Evolutionary conservation across 2,888 invertebrate species (phyloP), one percentile per base, ranked within the genome.

Genomic region (Agrenia bidenticulata): DNA sequence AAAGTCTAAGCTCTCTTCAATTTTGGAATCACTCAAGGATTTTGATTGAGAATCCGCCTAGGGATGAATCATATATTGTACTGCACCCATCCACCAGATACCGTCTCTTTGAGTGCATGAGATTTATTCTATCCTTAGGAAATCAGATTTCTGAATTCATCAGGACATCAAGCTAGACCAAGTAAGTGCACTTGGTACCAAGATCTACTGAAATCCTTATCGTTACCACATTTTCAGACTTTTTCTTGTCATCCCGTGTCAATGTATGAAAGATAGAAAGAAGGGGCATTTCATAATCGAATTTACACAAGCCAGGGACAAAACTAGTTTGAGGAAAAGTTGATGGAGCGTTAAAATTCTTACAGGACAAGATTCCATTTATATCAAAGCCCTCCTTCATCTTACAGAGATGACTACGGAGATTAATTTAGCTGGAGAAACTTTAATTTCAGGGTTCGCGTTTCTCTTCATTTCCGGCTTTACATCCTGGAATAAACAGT

Each of bases 31-130:
- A 45, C 60, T 60, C 50, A 19, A 37, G 39, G 51, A 60, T 60
- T 60, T 60, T 49, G 60, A 60, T 60, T 60, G 23, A 37, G 51
- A 51, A 49, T 60, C 50, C 37, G 50, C 60, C 51, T 21, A 51
- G 21, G 60, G 51, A 51, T 50, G 50, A 60, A 32, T 58, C 32
- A 60, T 60, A 51, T 60, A 60, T 32, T 32, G 32, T 7, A 32
- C 32, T 32, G 11, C 32, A 32, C 32, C 5, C 11, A 32, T 32
- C 11, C 5, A 32, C 11, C 32, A 32, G 11, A 7, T 32, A 7
- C 32, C 11, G 32, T 32, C 32, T 32, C 32, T 32, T 32, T 32
- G 11, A 11, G 32, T 32, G 4, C 11, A 11, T 45, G 17, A 39
- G 39, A 39, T 39, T 39, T 39, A 39, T 39, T 39, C 13, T 39